Base-by-base conservation (phyloP, 2,888 invertebrate species). In the Platycnemis pennipes region DNA sequence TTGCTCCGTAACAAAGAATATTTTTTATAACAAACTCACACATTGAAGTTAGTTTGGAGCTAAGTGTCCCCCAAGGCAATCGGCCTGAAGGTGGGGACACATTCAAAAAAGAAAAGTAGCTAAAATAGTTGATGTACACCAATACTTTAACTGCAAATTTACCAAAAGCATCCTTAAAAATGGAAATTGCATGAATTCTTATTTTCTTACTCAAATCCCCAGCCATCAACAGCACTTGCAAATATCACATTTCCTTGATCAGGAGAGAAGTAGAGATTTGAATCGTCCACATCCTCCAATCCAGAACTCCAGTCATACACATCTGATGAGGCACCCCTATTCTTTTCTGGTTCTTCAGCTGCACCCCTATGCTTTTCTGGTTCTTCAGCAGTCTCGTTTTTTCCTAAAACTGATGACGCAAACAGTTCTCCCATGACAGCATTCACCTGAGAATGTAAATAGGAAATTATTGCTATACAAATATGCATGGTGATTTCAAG, bases 221-320 rank as follows among this genome's bases (percentile, higher is more conserved):
- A 99, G 13, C 99, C 99, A 96, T 99, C 99, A 19, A 98, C 97
- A 31, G 99, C 99, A 96, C 99, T 99, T 0, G 99, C 98, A 97
- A 99, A 99, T 8, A 99, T 97, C 0, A 99, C 99, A 97, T 99
- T 99, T 31, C 99, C 99, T 95, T 97, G 97, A 95, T 98, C 98
- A 0, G 99, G 99, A 0, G 98, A 98, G 96, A 99, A 99, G 96
- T 99, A 99, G n/a, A 99, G 96, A 94, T 97, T 97, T 0, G 99
- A 98, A 96, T 99, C 99, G 96, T 99, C 99, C 0, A 97, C 97
- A 94, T 98, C 98, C 96, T 99, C 99, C 63, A 99, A 96, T 4
- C 98, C 98, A 0, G 98, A 98, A 94, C 98, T 98, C 98, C 98
- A 98, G 96, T 99, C 98, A 95, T 97, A 97, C 94, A 96, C 94